These are phyloP conservation scores for Ophioderma brevispina DNA, from an alignment of 35 echinoderm and acorn worm species.

Conservation along the genomic window DNA sequence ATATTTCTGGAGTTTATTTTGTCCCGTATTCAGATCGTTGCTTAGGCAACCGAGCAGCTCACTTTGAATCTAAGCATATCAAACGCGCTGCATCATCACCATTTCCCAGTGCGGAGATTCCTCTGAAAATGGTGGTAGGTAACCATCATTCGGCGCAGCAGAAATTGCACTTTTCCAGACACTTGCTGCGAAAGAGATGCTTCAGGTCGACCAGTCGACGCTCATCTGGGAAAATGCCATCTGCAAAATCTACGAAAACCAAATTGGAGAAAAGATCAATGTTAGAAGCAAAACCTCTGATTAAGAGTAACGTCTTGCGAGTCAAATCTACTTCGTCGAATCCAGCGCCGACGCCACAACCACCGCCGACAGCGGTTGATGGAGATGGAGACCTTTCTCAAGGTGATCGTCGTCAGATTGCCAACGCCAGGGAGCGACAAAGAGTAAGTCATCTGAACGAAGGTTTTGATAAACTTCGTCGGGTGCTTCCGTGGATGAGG, in stretches of 20 bases:
- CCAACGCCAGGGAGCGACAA: slow-evolving; percentile 18
- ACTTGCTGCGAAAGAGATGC: slow-evolving; percentile 1
- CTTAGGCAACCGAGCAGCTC: background rate
- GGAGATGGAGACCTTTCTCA: background rate
- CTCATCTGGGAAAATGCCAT: background rate
- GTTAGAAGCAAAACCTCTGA: background rate
- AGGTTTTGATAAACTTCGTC: slow-evolving; percentile 35
- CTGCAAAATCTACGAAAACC: background rate
- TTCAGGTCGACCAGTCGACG: background rate
- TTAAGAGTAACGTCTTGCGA: background rate
- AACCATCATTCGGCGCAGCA: slow-evolving; percentile 22
- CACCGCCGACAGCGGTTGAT: background rate
- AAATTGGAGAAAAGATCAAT: background rate
- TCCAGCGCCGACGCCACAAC: background rate
- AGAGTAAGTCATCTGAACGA: slow-evolving; percentile 28
- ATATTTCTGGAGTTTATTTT: background rate
- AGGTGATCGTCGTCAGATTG: background rate
- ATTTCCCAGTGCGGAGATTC: slow-evolving; percentile 3
- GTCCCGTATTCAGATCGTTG: background rate
- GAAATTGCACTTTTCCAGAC: slow-evolving; percentile 1
- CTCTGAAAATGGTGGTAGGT: slow-evolving; percentile 11
- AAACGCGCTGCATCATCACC: background rate
- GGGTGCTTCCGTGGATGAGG: slow-evolving; percentile 31
- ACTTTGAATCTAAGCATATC: background rate
- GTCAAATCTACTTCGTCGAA: background rate